Percentiles rank a stretch among this genome's conserved stretches.
Conservation (phyloP, 2,797 vertebrate genomes). For the Coreius guichenoti region DNA sequence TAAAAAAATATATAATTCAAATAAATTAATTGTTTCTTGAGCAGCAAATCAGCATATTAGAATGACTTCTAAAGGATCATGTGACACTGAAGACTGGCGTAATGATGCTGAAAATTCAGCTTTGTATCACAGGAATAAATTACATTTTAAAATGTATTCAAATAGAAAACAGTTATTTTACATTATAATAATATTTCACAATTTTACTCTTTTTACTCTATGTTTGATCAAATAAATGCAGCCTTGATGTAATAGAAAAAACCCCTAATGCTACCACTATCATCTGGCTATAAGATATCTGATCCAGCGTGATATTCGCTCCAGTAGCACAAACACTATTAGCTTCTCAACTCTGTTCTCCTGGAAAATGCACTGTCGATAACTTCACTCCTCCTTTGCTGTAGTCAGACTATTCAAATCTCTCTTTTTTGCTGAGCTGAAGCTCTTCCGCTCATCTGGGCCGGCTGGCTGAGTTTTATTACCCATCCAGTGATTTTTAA, state of each 20-base stretch:
- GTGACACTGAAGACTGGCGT: neutral
- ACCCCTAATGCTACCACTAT: neutral
- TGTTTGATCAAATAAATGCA: neutral
- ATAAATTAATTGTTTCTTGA: neutral
- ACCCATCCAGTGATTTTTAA: constrained; percentile 51
- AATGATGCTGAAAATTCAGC: neutral
- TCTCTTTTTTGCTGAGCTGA: constrained; percentile 51
- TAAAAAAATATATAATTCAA: neutral
- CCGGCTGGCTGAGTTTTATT: constrained; percentile 51
- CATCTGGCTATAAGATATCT: constrained; percentile 7
- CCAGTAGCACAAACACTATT: neutral
- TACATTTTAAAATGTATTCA: neutral
- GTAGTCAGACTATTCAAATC: constrained; percentile 30
- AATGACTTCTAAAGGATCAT: neutral
- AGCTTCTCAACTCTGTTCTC: neutral
- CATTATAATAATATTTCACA: neutral
- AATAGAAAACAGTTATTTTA: neutral
- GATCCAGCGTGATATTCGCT: neutral
- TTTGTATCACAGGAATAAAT: neutral
- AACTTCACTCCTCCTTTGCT: constrained; percentile 8
- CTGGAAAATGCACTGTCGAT: constrained; percentile 15
- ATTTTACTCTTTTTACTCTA: neutral
- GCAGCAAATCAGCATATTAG: neutral
- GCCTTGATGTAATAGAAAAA: neutral
- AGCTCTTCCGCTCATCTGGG: constrained; percentile 32